These are phyloP conservation scores for Oligia fasciuncula DNA, from an alignment of 2,888 invertebrate species.

Conservation along the genomic window DNA sequence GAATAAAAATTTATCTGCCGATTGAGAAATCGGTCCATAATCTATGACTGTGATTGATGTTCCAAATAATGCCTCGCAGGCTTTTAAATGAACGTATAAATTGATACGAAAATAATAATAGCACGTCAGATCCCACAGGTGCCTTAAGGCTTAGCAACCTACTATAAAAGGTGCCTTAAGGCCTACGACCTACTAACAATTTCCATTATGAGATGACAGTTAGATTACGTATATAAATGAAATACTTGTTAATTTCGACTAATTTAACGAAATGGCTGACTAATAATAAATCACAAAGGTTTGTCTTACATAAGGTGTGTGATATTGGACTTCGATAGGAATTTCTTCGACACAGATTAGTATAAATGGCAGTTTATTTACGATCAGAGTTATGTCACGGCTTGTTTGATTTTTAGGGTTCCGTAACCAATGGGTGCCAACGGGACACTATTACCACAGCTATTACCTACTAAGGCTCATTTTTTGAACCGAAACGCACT, in stretches of 20 bases:
- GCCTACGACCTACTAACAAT: neutral
- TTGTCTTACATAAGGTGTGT: conserved; percentile 46
- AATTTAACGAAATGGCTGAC: conserved; percentile 11
- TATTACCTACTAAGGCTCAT: neutral
- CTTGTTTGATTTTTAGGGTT: conserved; percentile 19
- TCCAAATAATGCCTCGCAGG: neutral
- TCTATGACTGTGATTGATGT: neutral
- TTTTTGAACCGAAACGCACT: neutral
- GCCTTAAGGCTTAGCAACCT: neutral
- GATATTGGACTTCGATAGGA: conserved; percentile 32
- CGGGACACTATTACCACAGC: neutral
- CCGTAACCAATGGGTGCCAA: no score
- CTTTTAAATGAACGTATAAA: neutral
- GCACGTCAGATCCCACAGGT: no score
- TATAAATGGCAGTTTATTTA: conserved; percentile 33
- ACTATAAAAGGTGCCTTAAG: no score
- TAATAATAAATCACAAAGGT: conserved; percentile 29
- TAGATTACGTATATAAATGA: conserved; percentile 7
- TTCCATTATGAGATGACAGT: neutral
- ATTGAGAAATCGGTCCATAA: neutral
- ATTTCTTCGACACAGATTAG: conserved; percentile 41
- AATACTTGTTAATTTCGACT: neutral
- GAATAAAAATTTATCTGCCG: no score
- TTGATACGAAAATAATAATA: neutral
- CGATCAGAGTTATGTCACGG: conserved; percentile 39